Base-by-base conservation (phyloP, 2,888 invertebrate genomes). In the Phyto melanocephala region DNA sequence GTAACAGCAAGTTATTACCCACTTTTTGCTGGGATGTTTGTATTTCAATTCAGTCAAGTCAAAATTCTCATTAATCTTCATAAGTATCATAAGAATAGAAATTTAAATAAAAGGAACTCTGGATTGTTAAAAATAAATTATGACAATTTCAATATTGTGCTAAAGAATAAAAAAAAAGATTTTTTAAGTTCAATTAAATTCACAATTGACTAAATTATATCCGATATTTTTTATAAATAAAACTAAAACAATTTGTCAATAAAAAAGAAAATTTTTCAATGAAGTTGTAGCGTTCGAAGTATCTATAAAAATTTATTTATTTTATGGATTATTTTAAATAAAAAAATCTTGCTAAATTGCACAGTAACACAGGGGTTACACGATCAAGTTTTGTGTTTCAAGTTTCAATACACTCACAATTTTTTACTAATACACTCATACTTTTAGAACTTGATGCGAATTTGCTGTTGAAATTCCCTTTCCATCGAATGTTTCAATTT, bases 31-130 rank as follows among this genome's bases (percentile, higher is more conserved):
- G 28, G 3, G 28, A 3, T 28, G 4, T 28, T 28, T 28, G 28
- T 47, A 20, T 22, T 11, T 3, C 33, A 58, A 60, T 71, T 24
- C 28, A 40, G 11, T 2, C 67, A 40, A 76, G 67, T 76, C 67
- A 76, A 76, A 68, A 76, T 67, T 60, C 76, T 47, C 76, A 76
- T 76, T 67, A 50, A 76, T 76, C 76, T 76, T 76, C 58, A 76
- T 76, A 50, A 71, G 47, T 1, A 70, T 10, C 3, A 47, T 7
- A 47, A 28, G 3, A 8, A 50, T 58, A 37, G 42, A 63, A 45
- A 52, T 40, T n/a, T n/a, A n/a, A 24, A 54, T 24, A 45, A 37
- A 67, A 37, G 15, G 8, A 75, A 45, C 42, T 24, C 40, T 40
- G 54, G 42, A 67, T 28, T 60, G 71, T 60, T 28, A 45, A 67